A percentile compares a stretch with the other conserved stretches of the same genome.
These are phyloP conservation scores for Erebia aethiops DNA, from an alignment of 2,888 invertebrate species.

Conservation along the genomic window DNA sequence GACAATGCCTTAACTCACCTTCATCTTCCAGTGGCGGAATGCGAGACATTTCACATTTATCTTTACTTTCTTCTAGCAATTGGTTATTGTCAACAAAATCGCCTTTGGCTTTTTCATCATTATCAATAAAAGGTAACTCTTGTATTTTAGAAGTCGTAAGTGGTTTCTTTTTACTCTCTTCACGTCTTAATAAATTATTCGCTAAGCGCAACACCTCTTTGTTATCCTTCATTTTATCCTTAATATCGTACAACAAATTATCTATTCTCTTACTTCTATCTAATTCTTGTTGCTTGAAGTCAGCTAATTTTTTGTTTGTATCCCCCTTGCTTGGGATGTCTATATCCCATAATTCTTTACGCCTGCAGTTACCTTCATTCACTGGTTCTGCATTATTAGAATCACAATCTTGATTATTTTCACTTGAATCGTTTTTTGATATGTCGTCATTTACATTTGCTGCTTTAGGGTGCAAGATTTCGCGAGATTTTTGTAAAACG, in stretches of 20 bases:
- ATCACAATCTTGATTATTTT: not conserved
- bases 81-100: slow-evolving; percentile 49
- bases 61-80: slow-evolving; percentile 24
- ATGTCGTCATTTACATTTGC: slow-evolving; percentile 28
- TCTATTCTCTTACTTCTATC: slow-evolving; percentile 65
- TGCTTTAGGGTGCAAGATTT: slow-evolving; percentile 63
- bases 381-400: not conserved
- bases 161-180: slow-evolving; percentile 55
- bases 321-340: slow-evolving; percentile 52
- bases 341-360: slow-evolving; percentile 63
- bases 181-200: slow-evolving; percentile 65
- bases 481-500: slow-evolving; percentile 64
- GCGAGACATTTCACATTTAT: slow-evolving; percentile 31
- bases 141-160: slow-evolving; percentile 45
- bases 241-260: slow-evolving; percentile 65
- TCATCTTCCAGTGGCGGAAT: slow-evolving; percentile 37
- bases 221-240: slow-evolving; percentile 75
- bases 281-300: slow-evolving; percentile 54
- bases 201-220: slow-evolving; percentile 69
- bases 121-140: slow-evolving; percentile 45
- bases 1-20: not conserved
- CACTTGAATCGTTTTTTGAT: not conserved
- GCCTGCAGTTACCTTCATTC: slow-evolving; percentile 42
- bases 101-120: slow-evolving; percentile 55
- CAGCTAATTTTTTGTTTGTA: slow-evolving; percentile 50